phyloP scores from a whole-genome alignment of 2,113 vertebrate species.

The Benthochromis sp. region DNA sequence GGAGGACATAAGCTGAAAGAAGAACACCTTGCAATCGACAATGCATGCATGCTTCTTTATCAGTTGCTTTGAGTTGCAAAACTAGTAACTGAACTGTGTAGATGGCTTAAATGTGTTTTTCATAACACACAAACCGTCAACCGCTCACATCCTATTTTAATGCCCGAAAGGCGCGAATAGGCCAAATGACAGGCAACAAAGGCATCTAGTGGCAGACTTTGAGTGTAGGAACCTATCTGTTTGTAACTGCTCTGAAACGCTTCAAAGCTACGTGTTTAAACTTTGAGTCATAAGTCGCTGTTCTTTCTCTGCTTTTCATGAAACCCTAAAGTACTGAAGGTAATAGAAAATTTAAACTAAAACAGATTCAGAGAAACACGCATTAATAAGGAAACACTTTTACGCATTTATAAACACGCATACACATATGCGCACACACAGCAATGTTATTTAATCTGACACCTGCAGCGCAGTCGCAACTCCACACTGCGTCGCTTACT shows the following conservation, averaged over 20 bases:
- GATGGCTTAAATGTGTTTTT: background rate
- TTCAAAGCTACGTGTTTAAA: background rate
- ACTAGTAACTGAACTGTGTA: background rate
- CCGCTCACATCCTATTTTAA: background rate
- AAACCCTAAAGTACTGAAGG: background rate
- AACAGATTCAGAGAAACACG: background rate
- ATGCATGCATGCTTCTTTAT: background rate
- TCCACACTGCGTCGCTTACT: background rate
- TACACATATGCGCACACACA: background rate
- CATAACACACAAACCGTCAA: background rate
- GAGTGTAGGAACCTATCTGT: background rate
- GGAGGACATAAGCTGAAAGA: background rate
- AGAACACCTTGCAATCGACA: background rate
- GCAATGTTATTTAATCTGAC: background rate
- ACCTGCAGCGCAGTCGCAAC: background rate
- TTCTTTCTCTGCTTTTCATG: background rate
- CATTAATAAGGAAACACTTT: background rate
- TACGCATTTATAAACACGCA: background rate
- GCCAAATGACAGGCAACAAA: background rate
- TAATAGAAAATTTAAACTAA: background rate
- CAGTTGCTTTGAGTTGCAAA: background rate
- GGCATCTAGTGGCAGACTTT: conserved; percentile 2
- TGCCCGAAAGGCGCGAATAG: background rate
- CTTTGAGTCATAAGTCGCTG: background rate
- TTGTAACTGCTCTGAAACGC: background rate